Base-by-base conservation (phyloP, 2,888 invertebrate species). In the Germaria angustata region DNA sequence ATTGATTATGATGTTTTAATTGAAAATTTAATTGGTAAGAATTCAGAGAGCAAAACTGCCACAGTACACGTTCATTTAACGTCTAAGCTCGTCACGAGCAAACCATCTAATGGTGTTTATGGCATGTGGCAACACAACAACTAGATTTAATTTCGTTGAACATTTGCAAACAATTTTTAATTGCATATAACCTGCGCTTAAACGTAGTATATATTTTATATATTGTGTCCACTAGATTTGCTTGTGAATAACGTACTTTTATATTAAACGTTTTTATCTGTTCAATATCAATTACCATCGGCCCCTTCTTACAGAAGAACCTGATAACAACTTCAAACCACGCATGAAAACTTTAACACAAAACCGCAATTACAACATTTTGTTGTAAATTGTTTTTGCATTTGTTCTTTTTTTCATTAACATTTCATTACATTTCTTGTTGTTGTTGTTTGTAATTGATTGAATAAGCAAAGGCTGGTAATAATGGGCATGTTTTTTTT, bases 211-310 rank as follows among this genome's bases (percentile, higher is more conserved):
- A n/a, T n/a, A n/a, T n/a, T n/a, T n/a, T n/a, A n/a, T n/a, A n/a
- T n/a, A n/a, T n/a, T 34, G 22, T 41, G 13, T 17, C 17, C 13
- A 34, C 15, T 57, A 46, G 34, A 71, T 49, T 61, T 17, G 3
- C 34, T 44, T 44, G 44, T 73, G 34, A 68, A 59, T 41, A 61
- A 17, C 7, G 63, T 65, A 51, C 44, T 79, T 65, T 76, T 63
- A 53, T 65, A 51, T 78, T 82, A 71, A 82, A 75, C 71, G 46
- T 79, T n/a, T n/a, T n/a, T n/a, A n/a, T 77, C 77, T 84, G 77
- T 77, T 76, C 63, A 69, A 61, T 80, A 84, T 84, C 84, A 84
- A 80, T 84, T 84, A 55, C 57, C 49, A 59, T 49, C 49, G 15
- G 36, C 28, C 6, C 59, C 2, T 24, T 59, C 34, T 59, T 15